Percentiles rank a stretch among this genome's conserved stretches.
phyloP scores from a whole-genome alignment of 2,888 invertebrate species.

The Elysia crispata region DNA sequence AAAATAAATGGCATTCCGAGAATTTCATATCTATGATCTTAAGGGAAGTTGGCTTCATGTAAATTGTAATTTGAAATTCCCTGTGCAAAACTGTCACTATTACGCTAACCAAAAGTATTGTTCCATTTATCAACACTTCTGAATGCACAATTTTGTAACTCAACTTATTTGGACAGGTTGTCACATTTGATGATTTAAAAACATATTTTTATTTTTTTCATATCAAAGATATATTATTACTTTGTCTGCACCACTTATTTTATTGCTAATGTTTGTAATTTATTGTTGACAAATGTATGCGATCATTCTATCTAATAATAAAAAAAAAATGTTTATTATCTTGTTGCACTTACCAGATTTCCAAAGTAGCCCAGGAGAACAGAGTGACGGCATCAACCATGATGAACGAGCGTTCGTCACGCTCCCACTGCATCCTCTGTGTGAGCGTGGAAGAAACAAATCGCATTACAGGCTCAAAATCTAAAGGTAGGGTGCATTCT shows the following conservation, averaged over 20 bases:
- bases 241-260: neutral
- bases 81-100: neutral
- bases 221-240: neutral
- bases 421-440: constrained; percentile 79
- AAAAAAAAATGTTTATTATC: no score
- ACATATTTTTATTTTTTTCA: neutral
- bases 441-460: constrained; percentile 79
- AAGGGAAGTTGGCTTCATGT: neutral
- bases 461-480: constrained; percentile 73
- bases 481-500: constrained; percentile 28
- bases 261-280: no score
- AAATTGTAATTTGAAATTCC: neutral
- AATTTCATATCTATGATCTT: neutral
- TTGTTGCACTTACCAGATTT: constrained; percentile 63
- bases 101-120: no score
- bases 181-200: neutral
- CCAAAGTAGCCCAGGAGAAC: constrained; percentile 74
- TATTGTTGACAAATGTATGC: no score
- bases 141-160: no score
- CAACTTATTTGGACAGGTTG: no score
- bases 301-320: no score
- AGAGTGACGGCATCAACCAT: constrained; percentile 79
- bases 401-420: constrained; percentile 80
- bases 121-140: no score
- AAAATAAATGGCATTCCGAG: no score